Conservation (phyloP, 2,888 invertebrate species). For the Kuschelorhynchus macadamiae region DNA sequence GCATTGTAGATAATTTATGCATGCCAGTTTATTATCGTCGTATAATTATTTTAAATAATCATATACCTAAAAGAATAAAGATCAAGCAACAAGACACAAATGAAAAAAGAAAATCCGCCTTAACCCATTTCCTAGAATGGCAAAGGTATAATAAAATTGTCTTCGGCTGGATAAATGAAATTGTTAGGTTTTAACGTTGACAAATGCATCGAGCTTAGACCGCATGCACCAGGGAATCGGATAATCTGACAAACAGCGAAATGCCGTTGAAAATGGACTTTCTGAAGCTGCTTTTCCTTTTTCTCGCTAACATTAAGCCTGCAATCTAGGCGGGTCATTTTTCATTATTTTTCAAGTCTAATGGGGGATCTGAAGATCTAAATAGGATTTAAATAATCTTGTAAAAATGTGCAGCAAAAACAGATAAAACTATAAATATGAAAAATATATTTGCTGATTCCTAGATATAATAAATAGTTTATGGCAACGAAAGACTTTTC, state of each 20-base stretch:
- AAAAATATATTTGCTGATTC: too few relatives aligned
- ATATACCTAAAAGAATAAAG: too few relatives aligned
- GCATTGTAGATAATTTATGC: too few relatives aligned
- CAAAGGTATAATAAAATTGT: slow-evolving; percentile 43
- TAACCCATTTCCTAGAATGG: slow-evolving; percentile 30
- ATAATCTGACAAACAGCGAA: slow-evolving; percentile 65
- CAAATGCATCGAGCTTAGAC: slow-evolving; percentile 56
- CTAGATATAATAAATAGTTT: too few relatives aligned
- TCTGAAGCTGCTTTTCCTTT: slow-evolving; percentile 63
- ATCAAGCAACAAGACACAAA: too few relatives aligned
- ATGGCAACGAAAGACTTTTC: too few relatives aligned
- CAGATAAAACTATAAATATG: too few relatives aligned
- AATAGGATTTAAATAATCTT: slow-evolving; percentile 16
- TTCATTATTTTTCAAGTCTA: slow-evolving; percentile 60
- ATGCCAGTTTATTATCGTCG: too few relatives aligned
- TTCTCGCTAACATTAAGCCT: slow-evolving; percentile 61
- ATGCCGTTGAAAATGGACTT: slow-evolving; percentile 64
- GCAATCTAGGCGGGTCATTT: slow-evolving; percentile 65
- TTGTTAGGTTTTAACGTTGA: slow-evolving; percentile 55
- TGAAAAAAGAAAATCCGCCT: too few relatives aligned
- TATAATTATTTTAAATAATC: too few relatives aligned
- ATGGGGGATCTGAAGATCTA: slow-evolving; percentile 50
- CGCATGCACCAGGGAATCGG: slow-evolving; percentile 57
- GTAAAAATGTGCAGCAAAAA: too few relatives aligned
- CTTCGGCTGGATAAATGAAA: slow-evolving; percentile 41